phyloP scores from a whole-genome alignment of 2,888 invertebrate genomes.

The Minunthozetes semirufus region DNA sequence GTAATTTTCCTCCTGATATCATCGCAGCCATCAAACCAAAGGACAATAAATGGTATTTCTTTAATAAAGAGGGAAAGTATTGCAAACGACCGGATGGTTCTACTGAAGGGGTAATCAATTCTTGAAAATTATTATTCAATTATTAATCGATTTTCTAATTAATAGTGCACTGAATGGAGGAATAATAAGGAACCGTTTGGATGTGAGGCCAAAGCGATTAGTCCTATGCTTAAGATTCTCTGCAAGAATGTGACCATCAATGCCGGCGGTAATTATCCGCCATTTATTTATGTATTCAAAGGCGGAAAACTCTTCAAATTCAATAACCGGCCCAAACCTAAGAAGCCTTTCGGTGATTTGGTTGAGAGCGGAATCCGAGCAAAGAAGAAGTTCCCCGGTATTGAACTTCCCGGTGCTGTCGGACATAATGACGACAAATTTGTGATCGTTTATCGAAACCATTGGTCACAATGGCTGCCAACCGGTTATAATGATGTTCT shows the following conservation, averaged over 20 bases:
- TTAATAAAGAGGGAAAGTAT: constrained; percentile 24
- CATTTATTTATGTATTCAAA: not conserved
- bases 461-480: constrained; percentile 19
- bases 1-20: constrained; percentile 3
- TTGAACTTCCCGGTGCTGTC: not conserved
- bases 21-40: constrained; percentile 11
- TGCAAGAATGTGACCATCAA: constrained; percentile 1
- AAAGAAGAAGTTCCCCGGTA: not conserved
- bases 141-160: not conserved
- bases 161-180: constrained; percentile 6
- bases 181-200: constrained; percentile 5
- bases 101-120: not conserved
- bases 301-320: constrained; percentile 9
- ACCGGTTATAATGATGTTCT: not conserved
- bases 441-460: not conserved
- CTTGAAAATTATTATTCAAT: too few species aligned
- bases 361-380: not conserved
- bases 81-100: not conserved
- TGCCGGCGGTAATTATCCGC: constrained; percentile 18
- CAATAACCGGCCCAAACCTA: constrained; percentile 11
- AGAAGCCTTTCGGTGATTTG: constrained; percentile 23
- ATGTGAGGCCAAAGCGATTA: not conserved
- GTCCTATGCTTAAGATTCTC: not conserved
- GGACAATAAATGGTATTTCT: constrained; percentile 23
- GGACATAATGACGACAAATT: not conserved